Conservation (phyloP, 2,797 vertebrate genomes). For the Danio aesculapii region DNA sequence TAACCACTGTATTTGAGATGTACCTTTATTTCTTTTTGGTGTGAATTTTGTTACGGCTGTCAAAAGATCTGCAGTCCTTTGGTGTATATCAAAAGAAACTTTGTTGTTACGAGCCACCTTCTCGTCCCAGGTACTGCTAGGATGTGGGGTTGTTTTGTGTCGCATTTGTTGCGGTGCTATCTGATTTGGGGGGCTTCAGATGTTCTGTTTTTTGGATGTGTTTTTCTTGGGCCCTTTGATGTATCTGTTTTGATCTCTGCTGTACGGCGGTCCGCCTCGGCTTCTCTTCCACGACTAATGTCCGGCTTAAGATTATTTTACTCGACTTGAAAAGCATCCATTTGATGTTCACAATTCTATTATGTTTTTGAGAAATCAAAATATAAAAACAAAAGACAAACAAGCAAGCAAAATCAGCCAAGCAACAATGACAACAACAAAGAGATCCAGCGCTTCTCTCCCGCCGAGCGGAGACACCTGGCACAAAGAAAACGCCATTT, state of each 20-base stretch:
- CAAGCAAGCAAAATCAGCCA: conserved; percentile 15
- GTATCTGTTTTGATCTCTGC: conserved; percentile 57
- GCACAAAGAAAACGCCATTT: conserved; percentile 25
- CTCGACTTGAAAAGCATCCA: conserved; percentile 24
- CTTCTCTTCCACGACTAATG: conserved; percentile 32
- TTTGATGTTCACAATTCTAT: conserved; percentile 49
- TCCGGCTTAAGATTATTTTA: conserved; percentile 34
- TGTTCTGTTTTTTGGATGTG: conserved; percentile 33
- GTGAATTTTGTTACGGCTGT: conserved; percentile 28
- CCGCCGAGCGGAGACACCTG: background rate
- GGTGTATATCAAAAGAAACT: conserved; percentile 36
- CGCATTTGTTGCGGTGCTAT: conserved; percentile 20
- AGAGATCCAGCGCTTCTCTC: conserved; percentile 34
- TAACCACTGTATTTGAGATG: conserved; percentile 40
- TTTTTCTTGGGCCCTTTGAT: conserved; percentile 49
- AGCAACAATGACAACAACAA: conserved; percentile 31
- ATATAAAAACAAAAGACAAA: conserved; percentile 21
- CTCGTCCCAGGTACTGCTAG: conserved; percentile 13
- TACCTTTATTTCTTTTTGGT: background rate
- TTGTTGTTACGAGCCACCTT: conserved; percentile 28
- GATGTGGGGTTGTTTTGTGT: background rate
- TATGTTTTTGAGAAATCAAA: conserved; percentile 39
- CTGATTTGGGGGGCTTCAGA: conserved; percentile 31
- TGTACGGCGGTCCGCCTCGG: conserved; percentile 14
- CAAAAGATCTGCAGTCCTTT: conserved; percentile 26